Evolutionary conservation across 2,113 vertebrate species (phyloP), one percentile per base, ranked within the genome.

Genomic region (Sylvietta virens): DNA sequence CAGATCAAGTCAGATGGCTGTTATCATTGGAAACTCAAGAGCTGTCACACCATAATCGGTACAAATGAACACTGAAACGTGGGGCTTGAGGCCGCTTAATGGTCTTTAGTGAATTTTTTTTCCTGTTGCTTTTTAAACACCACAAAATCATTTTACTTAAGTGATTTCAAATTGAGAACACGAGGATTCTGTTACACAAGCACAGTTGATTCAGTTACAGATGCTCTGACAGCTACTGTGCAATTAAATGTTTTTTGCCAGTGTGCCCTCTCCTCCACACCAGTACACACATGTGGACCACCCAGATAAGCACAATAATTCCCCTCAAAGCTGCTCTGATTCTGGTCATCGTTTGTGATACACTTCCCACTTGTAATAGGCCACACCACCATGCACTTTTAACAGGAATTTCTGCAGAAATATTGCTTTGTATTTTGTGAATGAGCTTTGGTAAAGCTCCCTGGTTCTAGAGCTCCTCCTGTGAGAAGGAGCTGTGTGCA

Each of bases 1-100:
- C 98, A 97, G 98, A 98, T 98, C 97, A 98, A 98, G 98, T 98
- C 98, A 98, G 97, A 98, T 98, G 98, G 98, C 98, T 98, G 98
- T 98, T 98, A 98, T 98, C 98, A 98, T 96, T 98, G 97, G 98
- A 97, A 97, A 98, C 98, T 97, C 97, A 97, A 97, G 98, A 97
- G 96, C 98, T 98, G 98, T 98, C 98, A 98, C 92, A 86, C 96
- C 93, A 91, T 98, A 98, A 98, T 98, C 97, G 78, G 97, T 98
- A 98, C 98, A 98, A 98, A 98, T 98, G 83, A 97, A 96, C 95
- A 95, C 97, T 42, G 58, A 95, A 96, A 97, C 73, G 90, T 89
- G 94, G 97, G 97, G 93, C 97, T 96, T 66, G 11, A 79, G 96
- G 94, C 97, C 87, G 81, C 81, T 81, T 92, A 81, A 88, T 95